These are phyloP conservation scores for Sceliomorpha sp. DNA, from an alignment of 2,888 invertebrate genomes.

Conservation along the genomic window DNA sequence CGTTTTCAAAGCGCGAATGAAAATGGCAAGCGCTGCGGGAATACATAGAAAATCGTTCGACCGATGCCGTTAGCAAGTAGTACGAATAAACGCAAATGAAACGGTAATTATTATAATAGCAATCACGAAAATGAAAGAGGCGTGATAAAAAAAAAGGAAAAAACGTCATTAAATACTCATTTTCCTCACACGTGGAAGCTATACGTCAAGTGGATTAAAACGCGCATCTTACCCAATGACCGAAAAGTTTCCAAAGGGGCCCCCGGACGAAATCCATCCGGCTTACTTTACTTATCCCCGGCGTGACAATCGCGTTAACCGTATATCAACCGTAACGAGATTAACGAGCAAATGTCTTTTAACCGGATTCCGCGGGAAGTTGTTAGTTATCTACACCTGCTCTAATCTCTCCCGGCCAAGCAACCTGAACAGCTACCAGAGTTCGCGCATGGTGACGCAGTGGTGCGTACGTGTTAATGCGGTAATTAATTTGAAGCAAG, in stretches of 20 bases:
- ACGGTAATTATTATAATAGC: constrained; percentile 70
- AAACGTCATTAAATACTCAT: too few species aligned
- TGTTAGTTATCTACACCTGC: constrained; percentile 51
- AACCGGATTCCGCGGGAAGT: constrained; percentile 49
- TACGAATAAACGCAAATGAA: constrained; percentile 41
- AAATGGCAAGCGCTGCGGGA: constrained; percentile 21
- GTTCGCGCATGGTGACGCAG: constrained; percentile 51
- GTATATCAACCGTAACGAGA: constrained; percentile 33
- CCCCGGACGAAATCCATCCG: too few species aligned
- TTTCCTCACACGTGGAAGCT: too few species aligned
- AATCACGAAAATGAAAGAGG: constrained; percentile 78
- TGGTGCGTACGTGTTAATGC: constrained; percentile 58
- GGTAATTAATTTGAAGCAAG: constrained; percentile 57
- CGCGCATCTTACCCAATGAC: too few species aligned
- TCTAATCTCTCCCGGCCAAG: constrained; percentile 50
- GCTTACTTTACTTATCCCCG: too few species aligned
- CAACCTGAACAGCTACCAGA: constrained; percentile 50
- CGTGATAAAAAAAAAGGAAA: too few species aligned
- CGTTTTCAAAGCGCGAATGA: constrained; percentile 30
- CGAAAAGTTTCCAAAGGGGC: too few species aligned
- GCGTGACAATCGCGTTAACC: constrained; percentile 29
- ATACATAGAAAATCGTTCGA: constrained; percentile 28
- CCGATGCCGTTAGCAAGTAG: constrained; percentile 28
- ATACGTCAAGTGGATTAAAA: too few species aligned
- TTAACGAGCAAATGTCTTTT: constrained; percentile 47